A percentile compares a stretch with the other conserved stretches of the same genome.
These are phyloP conservation scores for Halictus rubicundus DNA, from an alignment of 1,140 invertebrate species.

Conservation along the genomic window DNA sequence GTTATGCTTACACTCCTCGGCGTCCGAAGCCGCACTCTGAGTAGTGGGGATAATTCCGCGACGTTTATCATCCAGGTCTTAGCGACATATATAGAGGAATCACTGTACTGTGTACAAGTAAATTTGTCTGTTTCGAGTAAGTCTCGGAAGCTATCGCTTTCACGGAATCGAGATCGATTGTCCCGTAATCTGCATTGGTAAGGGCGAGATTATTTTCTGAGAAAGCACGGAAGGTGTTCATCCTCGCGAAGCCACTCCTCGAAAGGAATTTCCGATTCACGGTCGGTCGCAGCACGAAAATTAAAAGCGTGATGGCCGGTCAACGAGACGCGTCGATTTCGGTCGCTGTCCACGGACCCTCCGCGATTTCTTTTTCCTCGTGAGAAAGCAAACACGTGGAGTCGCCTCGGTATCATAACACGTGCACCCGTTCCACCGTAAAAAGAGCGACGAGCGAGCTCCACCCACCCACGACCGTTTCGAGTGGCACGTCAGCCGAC, in stretches of 20 bases:
- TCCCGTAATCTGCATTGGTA: conserved; percentile 23
- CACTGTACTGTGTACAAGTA: no score
- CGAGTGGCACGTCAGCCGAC: conserved; percentile 47
- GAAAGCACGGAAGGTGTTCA: conserved; percentile 23
- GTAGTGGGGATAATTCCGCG: no score
- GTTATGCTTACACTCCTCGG: no score
- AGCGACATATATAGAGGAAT: no score
- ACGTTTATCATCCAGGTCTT: no score
- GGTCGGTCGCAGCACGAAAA: background rate
- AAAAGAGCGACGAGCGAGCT: conserved; percentile 37
- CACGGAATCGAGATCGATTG: background rate
- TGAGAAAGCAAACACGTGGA: conserved; percentile 60
- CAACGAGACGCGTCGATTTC: conserved; percentile 53
- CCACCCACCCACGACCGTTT: conserved; percentile 48
- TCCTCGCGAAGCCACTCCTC: background rate
- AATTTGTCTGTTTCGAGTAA: no score
- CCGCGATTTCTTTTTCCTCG: conserved; percentile 42
- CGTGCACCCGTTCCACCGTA: background rate
- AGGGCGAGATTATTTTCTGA: conserved; percentile 28
- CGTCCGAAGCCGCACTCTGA: no score
- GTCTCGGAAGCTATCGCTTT: no score
- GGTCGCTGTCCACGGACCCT: conserved; percentile 14
- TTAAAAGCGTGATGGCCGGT: conserved; percentile 19
- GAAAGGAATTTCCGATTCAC: conserved; percentile 2
- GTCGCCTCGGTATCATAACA: conserved; percentile 61